Evolutionary conservation across 2,797 vertebrate genomes (phyloP), one percentile per base, ranked within the genome.

Genomic region (Poecilia picta): DNA sequence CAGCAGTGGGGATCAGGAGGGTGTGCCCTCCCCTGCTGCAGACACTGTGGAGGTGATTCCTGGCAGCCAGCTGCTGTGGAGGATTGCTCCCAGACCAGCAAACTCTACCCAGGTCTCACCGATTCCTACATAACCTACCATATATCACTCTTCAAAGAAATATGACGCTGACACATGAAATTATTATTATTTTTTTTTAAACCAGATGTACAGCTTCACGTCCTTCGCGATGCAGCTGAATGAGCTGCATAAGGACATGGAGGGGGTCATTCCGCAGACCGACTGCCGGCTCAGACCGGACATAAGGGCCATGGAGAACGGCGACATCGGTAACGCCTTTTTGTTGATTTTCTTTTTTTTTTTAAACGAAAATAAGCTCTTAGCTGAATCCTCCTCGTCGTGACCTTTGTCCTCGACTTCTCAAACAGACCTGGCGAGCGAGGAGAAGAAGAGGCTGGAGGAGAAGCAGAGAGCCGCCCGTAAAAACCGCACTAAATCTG

Each of bases 181-280:
- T 8, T 15, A 0, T 11, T 2, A 10, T 55, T n/a, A n/a, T n/a
- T n/a, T 57, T 57, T 4, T 39, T 28, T 39, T 8, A 64, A 73
- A 80, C 51, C 91, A 99, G 98, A 99, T 98, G 97, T 99, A 99
- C 91, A 98, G 97, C 90, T 99, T 99, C 83, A 99, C 98, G 0
- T 96, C 94, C 31, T 99, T 99, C 88, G 97, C 98, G 2, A 97
- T 99, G 97, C 96, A 97, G 88, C 95, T 99, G 86, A 99, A 99
- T 68, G 98, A 99, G 92, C 84, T 98, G 89, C 95, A 94, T 83
- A 96, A 96, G 83, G 97, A 97, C 84, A 99, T 98, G 96, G 97
- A 98, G 91, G 96, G 93, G 2, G 89, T 95, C 86, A 96, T 99
- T 75, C 98, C 98, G 25, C 96, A 95, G 82, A 99, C 98, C 0